Evolutionary conservation across 2,888 invertebrate species (phyloP), one percentile per base, ranked within the genome.

Genomic region (Podabrus alpinus): DNA sequence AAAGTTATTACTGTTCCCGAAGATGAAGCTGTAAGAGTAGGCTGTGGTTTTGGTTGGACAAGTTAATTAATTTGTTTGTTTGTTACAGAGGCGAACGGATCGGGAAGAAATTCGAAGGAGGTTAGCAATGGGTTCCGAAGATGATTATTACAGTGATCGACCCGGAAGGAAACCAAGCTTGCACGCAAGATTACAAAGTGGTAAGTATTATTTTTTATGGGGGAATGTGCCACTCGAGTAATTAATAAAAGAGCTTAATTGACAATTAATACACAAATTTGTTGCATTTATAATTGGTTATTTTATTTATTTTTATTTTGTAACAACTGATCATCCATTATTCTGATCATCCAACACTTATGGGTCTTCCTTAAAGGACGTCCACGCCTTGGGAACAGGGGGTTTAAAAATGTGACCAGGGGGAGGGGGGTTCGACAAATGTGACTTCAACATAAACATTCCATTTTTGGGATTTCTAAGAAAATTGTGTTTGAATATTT

Each of bases 71-170:
- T 77, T 79, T 75, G 77, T 9, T n/a, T 7, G n/a, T 16, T 72
- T 81, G 79, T 90, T 92, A 74, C 90, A 96, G 94, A 93, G 95
- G 87, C 92, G 94, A 84, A 96, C 95, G 91, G 97, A 97, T 86
- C 90, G 97, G 72, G 97, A 97, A 88, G 97, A 97, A 88, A 97
- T 97, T 81, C 92, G 97, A 77, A 91, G 94, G 82, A 90, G 96
- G 76, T 88, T 97, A 85, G 97, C 97, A 0, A 94, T 95, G 94
- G 95, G 94, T 15, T 91, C 92, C 69, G 94, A 95, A 82, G 89
- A 90, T 69, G 95, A 95, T 82, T 92, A 93, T 84, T 91, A 91
- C 81, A 88, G 90, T 85, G 93, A 94, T 79, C 90, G 94, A 81
- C 92, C 92, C 59, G 93, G 94, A 78, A 92, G 94, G 81, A 97